Percentiles rank a stretch among this genome's conserved stretches.
phyloP scores from a whole-genome alignment of 2,113 vertebrate genomes.

The Crocuta crocuta region DNA sequence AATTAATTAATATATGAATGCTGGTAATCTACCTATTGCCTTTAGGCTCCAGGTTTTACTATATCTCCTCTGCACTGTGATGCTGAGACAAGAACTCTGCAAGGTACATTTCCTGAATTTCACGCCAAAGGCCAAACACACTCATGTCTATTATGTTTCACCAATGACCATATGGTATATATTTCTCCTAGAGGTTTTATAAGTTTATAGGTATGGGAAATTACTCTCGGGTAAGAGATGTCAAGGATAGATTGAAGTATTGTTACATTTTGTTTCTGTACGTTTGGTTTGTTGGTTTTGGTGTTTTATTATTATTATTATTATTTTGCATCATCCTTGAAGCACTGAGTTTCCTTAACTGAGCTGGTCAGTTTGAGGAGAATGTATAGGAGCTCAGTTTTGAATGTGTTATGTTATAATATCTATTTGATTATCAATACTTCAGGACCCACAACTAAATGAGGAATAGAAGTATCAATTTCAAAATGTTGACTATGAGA shows the following conservation, averaged over 20 bases:
- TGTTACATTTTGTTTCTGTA: not conserved
- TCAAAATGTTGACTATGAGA: conserved; percentile 1
- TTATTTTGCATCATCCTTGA: not conserved
- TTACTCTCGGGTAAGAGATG: too few species aligned
- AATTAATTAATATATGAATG: not conserved
- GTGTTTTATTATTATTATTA: not conserved
- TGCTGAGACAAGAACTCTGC: not conserved
- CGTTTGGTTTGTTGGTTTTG: not conserved
- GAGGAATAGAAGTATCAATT: not conserved
- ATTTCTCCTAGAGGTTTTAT: too few species aligned
- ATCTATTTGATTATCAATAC: not conserved
- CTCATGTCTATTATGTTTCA: not conserved
- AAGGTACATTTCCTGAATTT: not conserved
- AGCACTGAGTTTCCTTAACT: not conserved
- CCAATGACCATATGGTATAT: too few species aligned
- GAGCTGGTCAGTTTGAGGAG: not conserved
- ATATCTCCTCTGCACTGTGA: not conserved
- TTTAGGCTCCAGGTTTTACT: not conserved
- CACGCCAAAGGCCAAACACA: not conserved
- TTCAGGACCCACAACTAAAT: not conserved
- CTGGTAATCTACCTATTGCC: not conserved
- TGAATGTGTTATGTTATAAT: not conserved
- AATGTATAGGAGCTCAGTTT: not conserved
- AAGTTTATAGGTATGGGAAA: too few species aligned
- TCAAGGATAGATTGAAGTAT: not conserved